Percentiles rank a stretch among this genome's conserved stretches.
Evolutionary conservation across 2,113 vertebrate genomes (phyloP).

Genomic region (Atractosteus spatula): DNA sequence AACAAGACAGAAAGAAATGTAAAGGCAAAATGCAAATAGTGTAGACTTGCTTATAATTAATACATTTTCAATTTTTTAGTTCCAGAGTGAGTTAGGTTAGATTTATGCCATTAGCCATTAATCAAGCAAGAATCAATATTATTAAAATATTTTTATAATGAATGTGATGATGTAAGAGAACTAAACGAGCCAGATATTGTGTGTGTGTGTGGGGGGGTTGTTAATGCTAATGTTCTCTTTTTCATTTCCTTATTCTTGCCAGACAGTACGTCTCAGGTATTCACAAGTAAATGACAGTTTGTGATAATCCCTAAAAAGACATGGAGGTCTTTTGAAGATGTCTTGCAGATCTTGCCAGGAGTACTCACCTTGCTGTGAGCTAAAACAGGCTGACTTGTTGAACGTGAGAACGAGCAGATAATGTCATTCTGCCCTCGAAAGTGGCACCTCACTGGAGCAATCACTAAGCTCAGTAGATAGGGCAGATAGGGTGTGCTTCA

Average conservation of each 20-base stretch:
- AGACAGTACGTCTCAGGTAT: background rate
- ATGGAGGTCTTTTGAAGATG: background rate
- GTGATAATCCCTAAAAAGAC: background rate
- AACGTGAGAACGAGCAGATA: background rate
- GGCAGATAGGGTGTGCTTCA: background rate
- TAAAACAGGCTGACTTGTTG: background rate
- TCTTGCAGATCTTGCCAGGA: background rate
- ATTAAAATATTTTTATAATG: no score
- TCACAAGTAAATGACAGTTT: background rate
- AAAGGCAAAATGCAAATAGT: no score
- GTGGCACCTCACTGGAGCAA: background rate
- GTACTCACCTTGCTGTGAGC: no score
- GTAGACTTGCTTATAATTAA: no score
- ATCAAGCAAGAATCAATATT: no score
- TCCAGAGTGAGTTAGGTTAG: no score
- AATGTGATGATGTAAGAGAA: no score
- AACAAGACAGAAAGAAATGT: no score
- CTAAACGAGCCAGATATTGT: no score
- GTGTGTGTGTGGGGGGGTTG: no score
- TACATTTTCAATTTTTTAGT: no score
- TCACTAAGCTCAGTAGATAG: background rate
- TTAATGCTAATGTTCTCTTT: background rate
- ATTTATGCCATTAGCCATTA: no score
- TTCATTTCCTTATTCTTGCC: background rate
- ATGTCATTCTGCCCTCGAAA: background rate